Evolutionary conservation across 2,797 vertebrate genomes (phyloP).

Genomic region (Pseudotriccus pelzelni): DNA sequence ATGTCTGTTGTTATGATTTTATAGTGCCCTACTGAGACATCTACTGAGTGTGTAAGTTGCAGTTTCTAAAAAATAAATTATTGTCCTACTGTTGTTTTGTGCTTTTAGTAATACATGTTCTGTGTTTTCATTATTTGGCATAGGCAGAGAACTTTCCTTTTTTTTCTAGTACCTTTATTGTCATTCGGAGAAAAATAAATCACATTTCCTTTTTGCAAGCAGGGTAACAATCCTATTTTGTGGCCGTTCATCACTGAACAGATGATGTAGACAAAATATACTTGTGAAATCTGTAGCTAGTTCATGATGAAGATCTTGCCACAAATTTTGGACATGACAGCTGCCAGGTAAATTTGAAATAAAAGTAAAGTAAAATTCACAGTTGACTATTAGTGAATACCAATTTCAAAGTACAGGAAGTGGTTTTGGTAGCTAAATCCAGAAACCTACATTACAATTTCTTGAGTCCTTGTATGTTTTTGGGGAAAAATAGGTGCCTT

Average conservation of each 20-base stretch:
- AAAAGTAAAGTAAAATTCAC: background rate
- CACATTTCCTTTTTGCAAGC: background rate
- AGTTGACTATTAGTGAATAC: background rate
- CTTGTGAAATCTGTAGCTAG: background rate
- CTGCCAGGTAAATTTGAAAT: background rate
- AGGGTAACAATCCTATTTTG: background rate
- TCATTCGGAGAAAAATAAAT: background rate
- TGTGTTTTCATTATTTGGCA: background rate
- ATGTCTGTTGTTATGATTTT: constrained; percentile 23
- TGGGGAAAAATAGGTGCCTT: background rate
- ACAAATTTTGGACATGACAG: background rate
- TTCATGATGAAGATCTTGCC: background rate
- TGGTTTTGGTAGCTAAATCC: background rate
- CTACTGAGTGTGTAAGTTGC: background rate
- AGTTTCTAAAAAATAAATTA: constrained; percentile 5
- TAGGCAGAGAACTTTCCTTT: background rate
- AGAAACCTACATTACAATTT: background rate
- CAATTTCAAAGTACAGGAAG: background rate
- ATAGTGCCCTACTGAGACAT: background rate
- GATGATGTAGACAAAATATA: background rate
- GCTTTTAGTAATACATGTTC: background rate
- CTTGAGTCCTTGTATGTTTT: background rate
- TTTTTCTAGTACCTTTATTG: background rate
- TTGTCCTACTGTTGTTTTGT: background rate
- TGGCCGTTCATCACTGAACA: background rate